These are phyloP conservation scores for Theocolax elegans DNA, from an alignment of 1,140 invertebrate species.

Conservation along the genomic window DNA sequence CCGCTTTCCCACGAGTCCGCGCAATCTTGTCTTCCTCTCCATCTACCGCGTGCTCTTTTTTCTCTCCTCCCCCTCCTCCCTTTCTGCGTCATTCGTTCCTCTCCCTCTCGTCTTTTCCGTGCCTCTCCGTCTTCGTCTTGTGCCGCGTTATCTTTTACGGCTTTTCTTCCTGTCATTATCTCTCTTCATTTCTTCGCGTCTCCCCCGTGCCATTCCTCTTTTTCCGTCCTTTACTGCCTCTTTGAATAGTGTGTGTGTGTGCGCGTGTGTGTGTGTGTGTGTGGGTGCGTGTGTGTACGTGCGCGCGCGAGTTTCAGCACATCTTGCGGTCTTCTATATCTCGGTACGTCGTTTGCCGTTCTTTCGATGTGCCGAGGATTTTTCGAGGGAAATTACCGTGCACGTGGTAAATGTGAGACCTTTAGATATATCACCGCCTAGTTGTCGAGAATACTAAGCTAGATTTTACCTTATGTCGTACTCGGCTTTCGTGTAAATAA, in stretches of 20 bases:
- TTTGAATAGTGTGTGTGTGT: background rate
- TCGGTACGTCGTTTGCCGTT: background rate
- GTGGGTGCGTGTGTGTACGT: background rate
- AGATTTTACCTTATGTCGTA: too few relatives aligned
- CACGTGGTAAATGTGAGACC: too few relatives aligned
- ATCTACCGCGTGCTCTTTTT: background rate
- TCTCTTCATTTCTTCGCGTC: conserved; percentile 13
- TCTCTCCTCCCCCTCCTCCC: background rate
- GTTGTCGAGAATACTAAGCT: too few relatives aligned
- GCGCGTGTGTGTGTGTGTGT: background rate
- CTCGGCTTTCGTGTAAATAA: too few relatives aligned
- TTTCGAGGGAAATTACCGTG: too few relatives aligned
- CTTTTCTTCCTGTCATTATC: conserved; percentile 20
- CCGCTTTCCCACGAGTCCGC: background rate
- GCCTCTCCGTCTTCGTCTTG: background rate
- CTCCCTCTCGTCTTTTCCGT: background rate
- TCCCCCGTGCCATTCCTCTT: background rate
- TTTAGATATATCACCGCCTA: too few relatives aligned
- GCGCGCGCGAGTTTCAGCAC: background rate
- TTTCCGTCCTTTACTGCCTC: background rate
- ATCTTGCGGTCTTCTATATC: background rate
- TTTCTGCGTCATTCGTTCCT: background rate
- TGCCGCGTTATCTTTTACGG: conserved; percentile 6
- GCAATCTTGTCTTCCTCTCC: background rate
- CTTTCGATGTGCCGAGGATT: too few relatives aligned